Base-by-base conservation (phyloP, 1,140 invertebrate genomes). In the Lordiphosa collinella region DNA sequence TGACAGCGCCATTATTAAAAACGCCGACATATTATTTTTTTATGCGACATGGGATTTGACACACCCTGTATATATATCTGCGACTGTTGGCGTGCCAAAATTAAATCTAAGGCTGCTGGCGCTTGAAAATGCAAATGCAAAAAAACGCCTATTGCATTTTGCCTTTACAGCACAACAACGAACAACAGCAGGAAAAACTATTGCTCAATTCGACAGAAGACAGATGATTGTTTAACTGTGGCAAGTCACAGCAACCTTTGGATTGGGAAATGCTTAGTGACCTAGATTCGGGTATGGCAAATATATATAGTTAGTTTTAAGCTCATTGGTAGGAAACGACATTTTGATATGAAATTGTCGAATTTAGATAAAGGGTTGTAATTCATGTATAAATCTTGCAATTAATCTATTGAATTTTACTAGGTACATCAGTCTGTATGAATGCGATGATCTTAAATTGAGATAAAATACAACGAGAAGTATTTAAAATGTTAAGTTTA, bases 121-220 rank as follows among this genome's bases (percentile, higher is more conserved):
- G 41, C 41, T 29, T 29, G 41, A 6, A 44, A 44, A 44, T 44
- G 41, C 41, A 44, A 44, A 44, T 44, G 41, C 41, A 44, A 13
- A 22, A 22, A 22, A 22, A 43, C 16, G 40, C 12, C 40, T 22
- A 22, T 22, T 22, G 18, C 18, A 22, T 22, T 22, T 22, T 22
- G 18, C 18, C 18, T 22, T 22, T 22, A 22, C 4, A 22, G 18
- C 18, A 5, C 18, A 22, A 22, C 18, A 22, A 5, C 18, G 6
- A 29, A 29, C 25, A 29, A 29, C 25, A 8, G 25, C 25, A 29
- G 25, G 18, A 29, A 31, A 7, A 44, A 44, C 25, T 44, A 44
- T 44, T 44, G 22, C 41, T 31, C 41, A 44, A 44, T 44, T 10
- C 25, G 8, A 13, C 11, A 44, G 16, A 44, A 44, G 41, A 29